Percentiles rank a stretch among this genome's conserved stretches.
phyloP scores from a whole-genome alignment of 2,113 vertebrate species.

The Coturnix japonica region DNA sequence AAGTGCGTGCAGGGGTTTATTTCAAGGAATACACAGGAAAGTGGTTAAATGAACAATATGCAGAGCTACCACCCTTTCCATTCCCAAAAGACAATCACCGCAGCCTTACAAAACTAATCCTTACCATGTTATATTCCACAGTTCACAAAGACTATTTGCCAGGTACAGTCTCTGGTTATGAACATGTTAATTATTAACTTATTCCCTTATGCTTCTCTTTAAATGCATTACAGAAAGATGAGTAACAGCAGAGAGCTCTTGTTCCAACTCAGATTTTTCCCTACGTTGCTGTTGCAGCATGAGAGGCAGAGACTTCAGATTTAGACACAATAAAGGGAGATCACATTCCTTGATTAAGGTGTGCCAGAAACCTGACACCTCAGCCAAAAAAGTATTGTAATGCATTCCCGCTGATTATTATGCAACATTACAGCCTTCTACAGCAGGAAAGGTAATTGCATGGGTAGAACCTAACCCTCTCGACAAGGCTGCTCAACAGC shows the following conservation, averaged over 20 bases:
- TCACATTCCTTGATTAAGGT: conserved; percentile 76
- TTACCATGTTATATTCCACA: background rate
- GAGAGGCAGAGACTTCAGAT: conserved; percentile 19
- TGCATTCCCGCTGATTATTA: conserved; percentile 40
- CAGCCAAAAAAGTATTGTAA: conserved; percentile 31
- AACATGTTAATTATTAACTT: conserved; percentile 69
- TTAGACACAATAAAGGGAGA: conserved; percentile 70
- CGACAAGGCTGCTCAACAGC: conserved; percentile 7
- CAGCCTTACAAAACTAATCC: conserved; percentile 2
- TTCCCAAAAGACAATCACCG: background rate
- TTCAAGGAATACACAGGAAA: background rate
- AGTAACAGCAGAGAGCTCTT: conserved; percentile 64
- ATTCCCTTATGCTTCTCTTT: background rate
- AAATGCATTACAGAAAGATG: conserved; percentile 47
- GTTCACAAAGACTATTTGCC: background rate
- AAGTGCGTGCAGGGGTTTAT: background rate
- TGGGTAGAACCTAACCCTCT: conserved; percentile 10
- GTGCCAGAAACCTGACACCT: conserved; percentile 73
- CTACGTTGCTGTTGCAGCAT: conserved; percentile 38
- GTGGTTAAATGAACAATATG: background rate
- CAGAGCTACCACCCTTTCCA: background rate
- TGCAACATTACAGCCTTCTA: conserved; percentile 24
- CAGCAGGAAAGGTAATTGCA: conserved; percentile 26
- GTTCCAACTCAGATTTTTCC: conserved; percentile 12
- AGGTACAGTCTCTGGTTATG: background rate